Conservation (phyloP, 2,888 invertebrate species). For the Cistogaster globosa region DNA sequence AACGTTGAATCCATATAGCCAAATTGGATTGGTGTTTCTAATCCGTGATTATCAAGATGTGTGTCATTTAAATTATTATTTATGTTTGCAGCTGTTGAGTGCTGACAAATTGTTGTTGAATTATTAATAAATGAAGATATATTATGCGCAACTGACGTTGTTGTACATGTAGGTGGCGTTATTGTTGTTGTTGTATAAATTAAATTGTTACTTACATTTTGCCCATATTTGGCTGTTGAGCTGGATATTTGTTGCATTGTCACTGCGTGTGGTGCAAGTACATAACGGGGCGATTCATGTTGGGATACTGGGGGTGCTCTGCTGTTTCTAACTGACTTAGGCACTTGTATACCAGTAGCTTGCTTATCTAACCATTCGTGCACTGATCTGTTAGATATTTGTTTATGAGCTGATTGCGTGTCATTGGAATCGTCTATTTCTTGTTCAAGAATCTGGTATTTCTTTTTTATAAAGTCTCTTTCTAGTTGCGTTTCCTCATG, state of each 20-base stretch:
- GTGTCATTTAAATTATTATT: constrained; percentile 6
- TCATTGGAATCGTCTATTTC: background rate
- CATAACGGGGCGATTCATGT: background rate
- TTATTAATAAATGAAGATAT: too few relatives aligned
- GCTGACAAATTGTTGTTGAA: background rate
- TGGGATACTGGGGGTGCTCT: background rate
- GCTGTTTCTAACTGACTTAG: constrained; percentile 1
- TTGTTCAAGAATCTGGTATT: constrained; percentile 20
- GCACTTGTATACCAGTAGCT: background rate
- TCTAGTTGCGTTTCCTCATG: constrained; percentile 29
- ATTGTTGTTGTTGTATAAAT: constrained; percentile 7
- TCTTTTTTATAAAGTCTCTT: constrained; percentile 7
- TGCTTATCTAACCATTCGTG: constrained; percentile 20
- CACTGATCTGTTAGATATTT: constrained; percentile 6
- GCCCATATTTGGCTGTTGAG: constrained; percentile 6
- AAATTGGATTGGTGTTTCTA: background rate
- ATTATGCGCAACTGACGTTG: constrained; percentile 2
- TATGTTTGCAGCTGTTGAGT: background rate
- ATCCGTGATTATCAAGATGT: background rate
- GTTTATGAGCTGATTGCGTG: background rate
- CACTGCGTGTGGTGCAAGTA: background rate
- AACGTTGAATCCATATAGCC: constrained; percentile 6
- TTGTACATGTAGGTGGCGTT: constrained; percentile 4
- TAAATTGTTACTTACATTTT: constrained; percentile 6
- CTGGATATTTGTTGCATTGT: background rate